Conservation (phyloP, 1,140 invertebrate genomes). For the Lithobius niger region DNA sequence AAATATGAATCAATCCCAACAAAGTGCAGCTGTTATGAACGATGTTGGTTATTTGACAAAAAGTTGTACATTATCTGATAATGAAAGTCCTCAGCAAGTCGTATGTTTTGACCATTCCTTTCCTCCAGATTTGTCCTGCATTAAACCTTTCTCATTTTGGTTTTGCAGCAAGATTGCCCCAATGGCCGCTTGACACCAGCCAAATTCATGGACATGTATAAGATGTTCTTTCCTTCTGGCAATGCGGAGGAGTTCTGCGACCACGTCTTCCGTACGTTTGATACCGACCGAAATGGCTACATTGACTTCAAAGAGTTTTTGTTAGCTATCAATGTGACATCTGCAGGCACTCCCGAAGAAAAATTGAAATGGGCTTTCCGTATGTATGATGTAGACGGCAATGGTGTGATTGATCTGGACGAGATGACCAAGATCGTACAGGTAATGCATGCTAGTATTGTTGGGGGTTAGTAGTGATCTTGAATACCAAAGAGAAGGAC, state of each 20-base stretch:
- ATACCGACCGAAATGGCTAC: slow-evolving; percentile 97
- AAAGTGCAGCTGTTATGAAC: too few relatives aligned
- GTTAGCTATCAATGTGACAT: slow-evolving; percentile 94
- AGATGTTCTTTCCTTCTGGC: slow-evolving; percentile 96
- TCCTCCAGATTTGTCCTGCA: background rate
- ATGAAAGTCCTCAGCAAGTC: too few relatives aligned
- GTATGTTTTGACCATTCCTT: background rate
- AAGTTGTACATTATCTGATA: background rate
- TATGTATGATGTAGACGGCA: slow-evolving; percentile 99
- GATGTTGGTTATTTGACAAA: background rate
- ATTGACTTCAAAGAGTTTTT: slow-evolving; percentile 97
- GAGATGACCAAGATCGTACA: slow-evolving; percentile 50
- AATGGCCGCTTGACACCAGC: slow-evolving; percentile 91
- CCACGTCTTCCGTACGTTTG: slow-evolving; percentile 97
- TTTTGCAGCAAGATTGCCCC: slow-evolving; percentile 95
- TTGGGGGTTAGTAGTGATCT: too few relatives aligned
- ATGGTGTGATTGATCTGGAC: slow-evolving; percentile 95
- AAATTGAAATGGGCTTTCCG: slow-evolving; percentile 99
- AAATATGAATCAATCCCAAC: too few relatives aligned
- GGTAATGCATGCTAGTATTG: too few relatives aligned
- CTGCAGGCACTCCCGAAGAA: slow-evolving; percentile 91
- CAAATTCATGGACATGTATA: slow-evolving; percentile 99
- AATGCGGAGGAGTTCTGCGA: slow-evolving; percentile 98
- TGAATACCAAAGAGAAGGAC: too few relatives aligned
- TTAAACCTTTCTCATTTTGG: slow-evolving; percentile 13